These are phyloP conservation scores for Euura lappo DNA, from an alignment of 1,140 invertebrate genomes.

Conservation along the genomic window DNA sequence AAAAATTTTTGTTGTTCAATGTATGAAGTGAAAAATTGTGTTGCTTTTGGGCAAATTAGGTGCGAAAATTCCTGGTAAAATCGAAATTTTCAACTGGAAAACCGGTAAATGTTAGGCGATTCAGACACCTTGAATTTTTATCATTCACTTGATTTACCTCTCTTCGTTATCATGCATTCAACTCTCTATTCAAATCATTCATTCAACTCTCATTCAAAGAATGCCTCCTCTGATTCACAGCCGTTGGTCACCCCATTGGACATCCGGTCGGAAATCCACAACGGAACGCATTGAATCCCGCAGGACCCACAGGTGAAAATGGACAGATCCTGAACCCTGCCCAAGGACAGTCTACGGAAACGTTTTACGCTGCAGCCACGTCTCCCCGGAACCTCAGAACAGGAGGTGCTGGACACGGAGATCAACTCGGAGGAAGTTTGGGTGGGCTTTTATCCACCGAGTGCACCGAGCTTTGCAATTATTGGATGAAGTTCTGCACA, in stretches of 20 bases:
- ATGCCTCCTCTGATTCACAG: conserved; percentile 34
- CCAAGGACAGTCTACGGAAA: conserved; percentile 48
- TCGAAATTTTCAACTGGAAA: too few relatives aligned
- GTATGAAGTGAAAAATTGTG: too few relatives aligned
- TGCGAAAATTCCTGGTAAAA: too few relatives aligned
- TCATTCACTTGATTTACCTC: too few relatives aligned
- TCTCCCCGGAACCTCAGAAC: conserved; percentile 52
- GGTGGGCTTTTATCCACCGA: conserved; percentile 64
- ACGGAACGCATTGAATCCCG: conserved; percentile 48
- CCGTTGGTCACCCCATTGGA: conserved; percentile 56
- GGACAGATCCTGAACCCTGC: conserved; percentile 51
- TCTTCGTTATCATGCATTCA: too few relatives aligned
- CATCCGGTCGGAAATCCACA: conserved; percentile 50
- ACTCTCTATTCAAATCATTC: too few relatives aligned
- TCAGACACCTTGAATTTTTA: too few relatives aligned
- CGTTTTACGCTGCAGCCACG: conserved; percentile 53
- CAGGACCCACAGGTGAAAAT: conserved; percentile 39
- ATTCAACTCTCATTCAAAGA: too few relatives aligned
- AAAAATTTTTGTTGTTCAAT: too few relatives aligned
- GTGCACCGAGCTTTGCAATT: conserved; percentile 93
- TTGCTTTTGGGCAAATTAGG: too few relatives aligned
- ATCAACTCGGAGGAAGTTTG: conserved; percentile 50
- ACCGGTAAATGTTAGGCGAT: too few relatives aligned
- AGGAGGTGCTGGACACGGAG: conserved; percentile 51
- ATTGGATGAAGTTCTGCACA: conserved; percentile 94